These are phyloP conservation scores for Helostoma temminkii DNA, from an alignment of 2,797 vertebrate species.

Conservation along the genomic window DNA sequence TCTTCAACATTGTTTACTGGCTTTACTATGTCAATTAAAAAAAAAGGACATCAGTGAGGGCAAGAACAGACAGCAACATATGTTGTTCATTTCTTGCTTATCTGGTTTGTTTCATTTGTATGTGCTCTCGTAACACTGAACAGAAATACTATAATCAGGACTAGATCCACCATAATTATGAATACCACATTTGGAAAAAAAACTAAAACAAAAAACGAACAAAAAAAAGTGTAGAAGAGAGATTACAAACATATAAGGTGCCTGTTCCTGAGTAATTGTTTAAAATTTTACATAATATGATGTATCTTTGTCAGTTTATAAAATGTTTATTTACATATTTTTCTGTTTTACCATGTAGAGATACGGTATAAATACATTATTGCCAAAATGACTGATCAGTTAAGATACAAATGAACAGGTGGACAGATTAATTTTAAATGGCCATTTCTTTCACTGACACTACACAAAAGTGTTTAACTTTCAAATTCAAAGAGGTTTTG, in stretches of 20 bases:
- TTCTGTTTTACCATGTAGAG: constrained; percentile 56
- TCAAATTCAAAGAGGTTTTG: constrained; percentile 50
- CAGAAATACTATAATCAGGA: constrained; percentile 87
- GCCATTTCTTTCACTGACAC: constrained; percentile 34
- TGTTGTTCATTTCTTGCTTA: constrained; percentile 50
- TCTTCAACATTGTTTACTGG: constrained; percentile 99
- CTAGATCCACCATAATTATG: constrained; percentile 84
- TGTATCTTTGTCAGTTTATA: constrained; percentile 47
- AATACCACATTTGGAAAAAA: constrained; percentile 93
- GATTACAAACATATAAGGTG: constrained; percentile 80
- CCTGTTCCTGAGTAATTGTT: constrained; percentile 77
- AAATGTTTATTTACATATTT: constrained; percentile 57
- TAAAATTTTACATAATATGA: constrained; percentile 51
- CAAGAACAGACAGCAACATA: constrained; percentile 57
- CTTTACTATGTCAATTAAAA: constrained; percentile 98
- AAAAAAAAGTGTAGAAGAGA: constrained; percentile 72
- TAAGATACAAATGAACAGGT: constrained; percentile 29
- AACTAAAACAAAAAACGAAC: no score
- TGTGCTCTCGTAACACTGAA: constrained; percentile 88
- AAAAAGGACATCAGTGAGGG: constrained; percentile 48
- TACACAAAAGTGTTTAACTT: constrained; percentile 43
- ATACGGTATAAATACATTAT: constrained; percentile 47
- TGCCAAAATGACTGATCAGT: constrained; percentile 62
- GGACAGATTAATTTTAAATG: constrained; percentile 35
- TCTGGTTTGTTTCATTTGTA: constrained; percentile 67